Evolutionary conservation across 30 jellyfish, hydroid and myxozoan species (phyloP).

Genomic region (Hydractinia echinata): DNA sequence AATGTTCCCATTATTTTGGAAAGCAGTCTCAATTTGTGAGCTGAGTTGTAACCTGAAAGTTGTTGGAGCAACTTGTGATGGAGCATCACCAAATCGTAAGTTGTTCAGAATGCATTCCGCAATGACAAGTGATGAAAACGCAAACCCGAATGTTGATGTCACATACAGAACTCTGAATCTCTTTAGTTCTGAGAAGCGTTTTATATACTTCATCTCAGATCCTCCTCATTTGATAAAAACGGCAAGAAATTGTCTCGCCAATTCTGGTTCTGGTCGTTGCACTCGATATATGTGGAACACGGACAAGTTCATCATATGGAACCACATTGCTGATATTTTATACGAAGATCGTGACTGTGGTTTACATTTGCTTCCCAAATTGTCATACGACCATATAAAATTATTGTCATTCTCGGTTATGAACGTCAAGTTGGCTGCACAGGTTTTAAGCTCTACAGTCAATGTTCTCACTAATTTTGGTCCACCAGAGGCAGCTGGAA

Average conservation of each 20-base stretch:
- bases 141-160: slow-evolving; percentile 7
- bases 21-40: slow-evolving; percentile 42
- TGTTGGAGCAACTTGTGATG: slow-evolving; percentile 45
- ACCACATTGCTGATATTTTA: slow-evolving; percentile 32
- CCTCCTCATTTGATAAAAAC: slow-evolving; percentile 22
- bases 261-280: slow-evolving; percentile 18
- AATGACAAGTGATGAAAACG: neutral
- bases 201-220: neutral
- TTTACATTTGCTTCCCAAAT: slow-evolving; percentile 32
- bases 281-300: neutral
- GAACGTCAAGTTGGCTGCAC: slow-evolving; percentile 57
- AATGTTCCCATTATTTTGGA: slow-evolving; percentile 51
- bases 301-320: slow-evolving; percentile 19
- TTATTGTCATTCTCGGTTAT: slow-evolving; percentile 42
- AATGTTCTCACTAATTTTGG: slow-evolving; percentile 24
- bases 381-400: slow-evolving; percentile 36
- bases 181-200: too few relatives aligned
- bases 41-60: slow-evolving; percentile 13
- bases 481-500: slow-evolving; percentile 35
- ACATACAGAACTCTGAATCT: neutral
- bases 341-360: slow-evolving; percentile 40
- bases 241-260: slow-evolving; percentile 6
- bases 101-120: slow-evolving; percentile 21
- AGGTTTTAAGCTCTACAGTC: slow-evolving; percentile 48
- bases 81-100: slow-evolving; percentile 56